These are phyloP conservation scores for Epinotia nisella DNA, from an alignment of 2,888 invertebrate genomes.

Conservation along the genomic window DNA sequence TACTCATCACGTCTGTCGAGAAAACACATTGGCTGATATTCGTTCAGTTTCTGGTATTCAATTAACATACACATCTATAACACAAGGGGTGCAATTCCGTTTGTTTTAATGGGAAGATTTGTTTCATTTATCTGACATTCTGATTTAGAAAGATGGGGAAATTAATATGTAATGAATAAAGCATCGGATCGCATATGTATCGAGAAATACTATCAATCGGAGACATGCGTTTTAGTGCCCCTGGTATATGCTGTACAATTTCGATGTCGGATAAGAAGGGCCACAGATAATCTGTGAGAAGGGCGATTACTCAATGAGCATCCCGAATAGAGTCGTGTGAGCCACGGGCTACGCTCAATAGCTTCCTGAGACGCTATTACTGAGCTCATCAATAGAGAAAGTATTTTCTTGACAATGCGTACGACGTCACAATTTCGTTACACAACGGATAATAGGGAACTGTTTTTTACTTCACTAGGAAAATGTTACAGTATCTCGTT, in stretches of 20 bases:
- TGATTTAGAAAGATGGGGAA: no score
- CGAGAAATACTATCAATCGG: no score
- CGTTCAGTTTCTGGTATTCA: no score
- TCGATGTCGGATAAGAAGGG: not conserved
- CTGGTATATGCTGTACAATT: not conserved
- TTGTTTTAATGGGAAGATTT: no score
- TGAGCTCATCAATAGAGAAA: constrained; percentile 55
- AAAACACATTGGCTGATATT: no score
- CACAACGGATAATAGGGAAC: constrained; percentile 50
- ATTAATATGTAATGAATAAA: no score
- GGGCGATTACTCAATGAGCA: not conserved
- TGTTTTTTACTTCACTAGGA: constrained; percentile 47
- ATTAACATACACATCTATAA: no score
- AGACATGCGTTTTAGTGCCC: no score
- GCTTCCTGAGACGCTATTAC: constrained; percentile 14
- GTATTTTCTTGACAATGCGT: constrained; percentile 51
- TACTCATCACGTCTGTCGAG: not conserved
- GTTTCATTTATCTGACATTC: no score
- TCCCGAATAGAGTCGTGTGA: not conserved
- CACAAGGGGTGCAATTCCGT: no score
- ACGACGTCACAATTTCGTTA: constrained; percentile 50
- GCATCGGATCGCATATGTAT: no score
- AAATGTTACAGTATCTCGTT: constrained; percentile 32
- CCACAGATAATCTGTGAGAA: no score
- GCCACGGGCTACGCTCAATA: not conserved